These are phyloP conservation scores for Corapipo altera DNA, from an alignment of 2,113 vertebrate species.

Conservation along the genomic window DNA sequence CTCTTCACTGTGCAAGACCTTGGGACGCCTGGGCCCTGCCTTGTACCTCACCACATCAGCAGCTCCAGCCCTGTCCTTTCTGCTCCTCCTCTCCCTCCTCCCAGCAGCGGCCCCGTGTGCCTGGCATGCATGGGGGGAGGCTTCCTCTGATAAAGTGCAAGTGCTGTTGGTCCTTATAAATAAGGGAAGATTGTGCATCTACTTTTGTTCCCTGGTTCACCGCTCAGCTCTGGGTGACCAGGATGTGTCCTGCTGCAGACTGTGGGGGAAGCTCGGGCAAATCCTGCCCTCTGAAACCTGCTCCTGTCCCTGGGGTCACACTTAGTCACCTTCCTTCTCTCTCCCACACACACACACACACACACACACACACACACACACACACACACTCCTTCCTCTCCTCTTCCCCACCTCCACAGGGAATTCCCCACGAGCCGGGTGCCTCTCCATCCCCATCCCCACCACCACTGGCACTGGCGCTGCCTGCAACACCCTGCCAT, in stretches of 20 bases:
- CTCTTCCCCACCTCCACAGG: background rate
- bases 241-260: background rate
- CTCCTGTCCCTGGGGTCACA: background rate
- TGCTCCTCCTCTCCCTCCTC: background rate
- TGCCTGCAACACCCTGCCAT: background rate
- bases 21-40: background rate
- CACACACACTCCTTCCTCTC: background rate
- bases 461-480: background rate
- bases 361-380: too few species aligned
- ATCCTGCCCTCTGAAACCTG: background rate
- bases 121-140: background rate
- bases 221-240: background rate
- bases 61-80: background rate
- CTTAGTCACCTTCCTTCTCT: background rate
- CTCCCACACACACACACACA: background rate
- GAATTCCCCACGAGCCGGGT: background rate
- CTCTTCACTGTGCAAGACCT: background rate
- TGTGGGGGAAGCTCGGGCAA: background rate
- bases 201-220: background rate
- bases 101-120: background rate
- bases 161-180: conserved; percentile 36
- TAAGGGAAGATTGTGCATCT: conserved; percentile 22
- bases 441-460: background rate
- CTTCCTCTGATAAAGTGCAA: conserved; percentile 31
- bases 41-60: rapidly evolving